Evolutionary conservation across 2,113 vertebrate genomes (phyloP), one percentile per base, ranked within the genome.

Genomic region (Antechinus stuartii): DNA sequence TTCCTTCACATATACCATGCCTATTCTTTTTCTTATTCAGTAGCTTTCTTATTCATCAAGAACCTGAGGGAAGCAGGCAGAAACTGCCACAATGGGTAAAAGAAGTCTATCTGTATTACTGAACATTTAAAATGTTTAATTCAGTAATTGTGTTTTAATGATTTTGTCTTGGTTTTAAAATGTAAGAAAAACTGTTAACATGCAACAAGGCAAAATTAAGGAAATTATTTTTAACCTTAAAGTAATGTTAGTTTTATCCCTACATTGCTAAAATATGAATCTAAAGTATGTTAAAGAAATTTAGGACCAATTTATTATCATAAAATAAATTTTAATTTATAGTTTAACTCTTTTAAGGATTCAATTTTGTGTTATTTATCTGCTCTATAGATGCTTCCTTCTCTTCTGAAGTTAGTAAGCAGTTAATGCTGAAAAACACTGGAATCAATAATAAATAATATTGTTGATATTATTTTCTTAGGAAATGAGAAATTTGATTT

Each of bases 341-440:
- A 42, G 35, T 91, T 94, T 52, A 52, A 52, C 50, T 96, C 89
- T 95, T 49, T 94, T 93, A 91, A 91, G 89, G 95, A 90, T 46
- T 57, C 2, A 55, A 42, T 91, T 10, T 92, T 93, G 94, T 54
- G 54, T 52, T 90, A 24, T 56, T 8, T 96, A 26, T 95, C 92
- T 95, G 61, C 50, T 90, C 95, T 97, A 54, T 92, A 92, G 94
- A 90, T 90, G 52, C n/a, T 84, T 68, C 61, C 14, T 68, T 42
- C 5, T 84, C 16, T 42, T 84, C 68, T 84, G 68, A 84, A 84
- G 68, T 84, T 84, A 42, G 35, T 84, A 84, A 84, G 68, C 35
- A 84, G n/a, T 84, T 42, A 42, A 42, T 84, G n/a, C 68, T 42
- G 35, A 0, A 42, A n/a, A 84, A 22, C 68, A 84, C 5, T n/a